Evolutionary conservation across 1,140 invertebrate species (phyloP).

Genomic region (Rhizoglyphus robini): DNA sequence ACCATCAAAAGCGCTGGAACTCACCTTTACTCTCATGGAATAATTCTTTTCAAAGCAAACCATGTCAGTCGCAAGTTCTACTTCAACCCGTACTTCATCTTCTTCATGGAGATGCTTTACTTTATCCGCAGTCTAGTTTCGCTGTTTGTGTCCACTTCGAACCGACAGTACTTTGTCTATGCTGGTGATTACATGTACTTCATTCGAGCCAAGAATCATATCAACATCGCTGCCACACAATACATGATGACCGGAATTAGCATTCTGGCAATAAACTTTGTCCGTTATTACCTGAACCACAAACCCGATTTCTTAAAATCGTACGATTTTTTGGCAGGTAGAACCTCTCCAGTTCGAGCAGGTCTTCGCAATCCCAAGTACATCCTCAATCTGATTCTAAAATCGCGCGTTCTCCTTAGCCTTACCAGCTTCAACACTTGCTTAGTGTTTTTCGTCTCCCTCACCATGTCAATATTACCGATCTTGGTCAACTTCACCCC

Average conservation of each 20-base stretch:
- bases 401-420: neutral
- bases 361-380: neutral
- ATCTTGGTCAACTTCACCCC: neutral
- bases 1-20: too few relatives aligned
- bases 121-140: neutral
- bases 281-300: neutral
- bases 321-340: neutral
- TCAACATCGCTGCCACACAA: neutral
- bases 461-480: neutral
- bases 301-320: neutral
- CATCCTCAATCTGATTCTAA: neutral
- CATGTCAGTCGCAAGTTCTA: neutral
- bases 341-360: neutral
- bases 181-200: slow-evolving; percentile 1
- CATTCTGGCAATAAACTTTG: neutral
- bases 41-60: neutral
- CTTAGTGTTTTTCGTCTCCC: neutral
- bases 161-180: neutral
- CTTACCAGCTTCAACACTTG: neutral
- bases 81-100: slow-evolving; percentile 5
- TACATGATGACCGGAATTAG: neutral
- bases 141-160: neutral
- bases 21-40: neutral
- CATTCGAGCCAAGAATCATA: slow-evolving; percentile 7
- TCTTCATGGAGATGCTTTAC: neutral